Evolutionary conservation across 2,797 vertebrate species (phyloP).

Genomic region (Borostomias antarcticus): DNA sequence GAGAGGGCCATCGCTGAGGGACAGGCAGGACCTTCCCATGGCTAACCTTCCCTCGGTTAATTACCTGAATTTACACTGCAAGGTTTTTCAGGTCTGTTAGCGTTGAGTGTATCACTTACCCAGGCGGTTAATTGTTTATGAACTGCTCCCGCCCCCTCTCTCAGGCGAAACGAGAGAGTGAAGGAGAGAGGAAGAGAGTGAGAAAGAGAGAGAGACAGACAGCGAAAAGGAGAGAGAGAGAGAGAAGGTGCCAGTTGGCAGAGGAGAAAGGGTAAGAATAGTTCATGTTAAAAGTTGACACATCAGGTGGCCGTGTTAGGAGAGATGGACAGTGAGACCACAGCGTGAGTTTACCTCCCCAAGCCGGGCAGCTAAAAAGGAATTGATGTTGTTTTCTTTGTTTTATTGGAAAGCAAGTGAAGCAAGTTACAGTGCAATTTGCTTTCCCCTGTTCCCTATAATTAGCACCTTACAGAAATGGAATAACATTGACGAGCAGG

Average conservation of each 20-base stretch:
- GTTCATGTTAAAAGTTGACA: conserved; percentile 47
- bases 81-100: conserved; percentile 73
- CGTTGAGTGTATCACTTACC: conserved; percentile 75
- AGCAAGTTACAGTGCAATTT: conserved; percentile 82
- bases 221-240: conserved; percentile 54
- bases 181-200: conserved; percentile 44
- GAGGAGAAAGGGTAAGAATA: conserved; percentile 52
- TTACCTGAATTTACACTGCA: conserved; percentile 71
- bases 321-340: conserved; percentile 34
- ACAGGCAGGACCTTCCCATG: conserved; percentile 24
- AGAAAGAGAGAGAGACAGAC: conserved; percentile 48
- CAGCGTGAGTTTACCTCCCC: conserved; percentile 47
- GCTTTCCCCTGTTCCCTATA: conserved; percentile 76
- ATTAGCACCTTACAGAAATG: conserved; percentile 84
- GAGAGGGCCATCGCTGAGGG: neutral
- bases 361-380: conserved; percentile 55
- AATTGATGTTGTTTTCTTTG: conserved; percentile 72
- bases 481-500: conserved; percentile 81
- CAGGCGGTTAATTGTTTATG: conserved; percentile 77
- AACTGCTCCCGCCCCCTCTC: conserved; percentile 50
- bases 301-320: conserved; percentile 33
- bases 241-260: conserved; percentile 49
- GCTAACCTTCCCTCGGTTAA: conserved; percentile 67
- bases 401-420: conserved; percentile 77
- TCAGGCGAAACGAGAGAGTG: conserved; percentile 59